phyloP scores from a whole-genome alignment of 2,888 invertebrate species.

The Rugalucina vietnamica region DNA sequence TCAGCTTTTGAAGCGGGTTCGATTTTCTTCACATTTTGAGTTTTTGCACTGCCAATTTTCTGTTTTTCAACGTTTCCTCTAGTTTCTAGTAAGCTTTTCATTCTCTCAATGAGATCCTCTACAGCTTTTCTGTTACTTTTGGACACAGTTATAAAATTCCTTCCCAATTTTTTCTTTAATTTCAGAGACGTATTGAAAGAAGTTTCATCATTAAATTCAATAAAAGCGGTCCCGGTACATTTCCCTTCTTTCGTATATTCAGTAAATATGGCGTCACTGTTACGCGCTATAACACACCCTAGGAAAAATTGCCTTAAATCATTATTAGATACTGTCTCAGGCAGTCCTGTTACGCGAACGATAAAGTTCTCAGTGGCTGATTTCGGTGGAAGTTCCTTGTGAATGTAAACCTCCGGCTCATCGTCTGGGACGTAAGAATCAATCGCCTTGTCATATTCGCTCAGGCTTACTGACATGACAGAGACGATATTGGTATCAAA shows the following conservation, averaged over 20 bases:
- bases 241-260: conserved; percentile 75
- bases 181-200: conserved; percentile 90
- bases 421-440: conserved; percentile 85
- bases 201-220: conserved; percentile 90
- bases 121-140: conserved; percentile 65
- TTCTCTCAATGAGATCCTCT: conserved; percentile 60
- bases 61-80: conserved; percentile 1
- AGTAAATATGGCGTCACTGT: conserved; percentile 87
- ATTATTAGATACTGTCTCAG: conserved; percentile 64
- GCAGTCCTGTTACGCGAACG: conserved; percentile 68
- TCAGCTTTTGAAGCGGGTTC: background rate
- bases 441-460: conserved; percentile 90
- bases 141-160: conserved; percentile 68
- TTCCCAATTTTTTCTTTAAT: conserved; percentile 85
- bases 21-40: background rate
- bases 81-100: conserved; percentile 48
- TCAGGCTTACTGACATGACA: conserved; percentile 89
- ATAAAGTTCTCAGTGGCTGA: conserved; percentile 40
- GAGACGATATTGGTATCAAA: conserved; percentile 89
- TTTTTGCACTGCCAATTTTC: background rate
- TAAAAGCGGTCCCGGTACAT: conserved; percentile 89
- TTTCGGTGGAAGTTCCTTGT: background rate
- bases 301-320: conserved; percentile 98
- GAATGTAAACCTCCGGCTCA: conserved; percentile 25
- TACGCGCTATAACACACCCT: conserved; percentile 90